Conservation (phyloP, 2,888 invertebrate species). For the Emmelina monodactyla region DNA sequence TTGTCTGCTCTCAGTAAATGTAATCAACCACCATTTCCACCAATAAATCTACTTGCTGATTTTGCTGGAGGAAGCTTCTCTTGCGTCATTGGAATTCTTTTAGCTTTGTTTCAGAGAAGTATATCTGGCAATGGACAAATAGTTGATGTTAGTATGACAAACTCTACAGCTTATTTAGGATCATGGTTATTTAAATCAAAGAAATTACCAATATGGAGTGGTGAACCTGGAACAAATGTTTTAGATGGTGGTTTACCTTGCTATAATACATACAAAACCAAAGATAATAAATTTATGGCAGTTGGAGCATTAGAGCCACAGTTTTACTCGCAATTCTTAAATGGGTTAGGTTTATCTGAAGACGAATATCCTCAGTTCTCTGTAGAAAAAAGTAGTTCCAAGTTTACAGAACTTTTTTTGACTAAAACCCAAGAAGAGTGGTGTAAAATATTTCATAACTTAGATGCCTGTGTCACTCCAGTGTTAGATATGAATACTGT, state of each 20-base stretch:
- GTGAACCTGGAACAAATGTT: slow-evolving; percentile 77
- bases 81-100: slow-evolving; percentile 87
- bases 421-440: slow-evolving; percentile 88
- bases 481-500: slow-evolving; percentile 80
- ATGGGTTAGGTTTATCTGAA: slow-evolving; percentile 69
- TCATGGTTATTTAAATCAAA: slow-evolving; percentile 83
- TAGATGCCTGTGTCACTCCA: slow-evolving; percentile 95
- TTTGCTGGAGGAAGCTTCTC: slow-evolving; percentile 95
- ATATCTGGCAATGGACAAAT: slow-evolving; percentile 85
- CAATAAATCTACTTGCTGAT: slow-evolving; percentile 89
- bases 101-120: slow-evolving; percentile 84
- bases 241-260: slow-evolving; percentile 88
- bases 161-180: slow-evolving; percentile 89
- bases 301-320: slow-evolving; percentile 95
- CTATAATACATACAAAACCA: slow-evolving; percentile 91
- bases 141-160: slow-evolving; percentile 90
- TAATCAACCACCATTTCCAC: slow-evolving; percentile 75
- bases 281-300: slow-evolving; percentile 91
- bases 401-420: slow-evolving; percentile 72
- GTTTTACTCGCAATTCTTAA: slow-evolving; percentile 82
- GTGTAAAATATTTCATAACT: slow-evolving; percentile 77
- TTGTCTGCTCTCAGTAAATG: slow-evolving; percentile 80
- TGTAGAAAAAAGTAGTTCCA: slow-evolving; percentile 60
- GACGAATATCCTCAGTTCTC: slow-evolving; percentile 69
- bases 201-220: slow-evolving; percentile 72